Base-by-base conservation (phyloP, 1,140 invertebrate genomes). In the Drosophila sp. region DNA sequence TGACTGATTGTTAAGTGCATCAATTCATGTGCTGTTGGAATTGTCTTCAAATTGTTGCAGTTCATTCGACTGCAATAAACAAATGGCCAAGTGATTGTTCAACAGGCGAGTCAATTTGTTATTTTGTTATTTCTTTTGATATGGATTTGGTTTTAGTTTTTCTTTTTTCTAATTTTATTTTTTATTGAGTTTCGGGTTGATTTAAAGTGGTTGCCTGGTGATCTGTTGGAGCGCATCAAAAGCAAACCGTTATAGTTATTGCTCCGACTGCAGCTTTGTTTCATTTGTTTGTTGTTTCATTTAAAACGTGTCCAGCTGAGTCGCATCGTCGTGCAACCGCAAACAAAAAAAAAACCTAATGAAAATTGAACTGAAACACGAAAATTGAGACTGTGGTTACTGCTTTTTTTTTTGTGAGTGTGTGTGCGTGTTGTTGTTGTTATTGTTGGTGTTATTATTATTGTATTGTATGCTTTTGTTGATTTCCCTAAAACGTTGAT, bases 401-500 rank as follows among this genome's bases (percentile, higher is more conserved):
- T 43, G 27, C n/a, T 62, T 76, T 71, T 84, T 58, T 66, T 58
- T 46, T 51, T 62, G 51, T 80, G 46, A 78, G 50, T 21, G 21
- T 21, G 21, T 21, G 4, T 21, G n/a, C n/a, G n/a, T n/a, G n/a
- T n/a, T 21, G 21, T 21, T 21, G 4, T 63, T 56, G 13, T 62
- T 64, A 27, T 46, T 56, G n/a, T n/a, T n/a, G n/a, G n/a, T 21
- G 21, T 21, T 21, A 21, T 63, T 56, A 18, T 62, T 64, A 27
- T 46, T 56, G 67, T 64, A 27, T 46, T 56, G 67, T 54, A 54
- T 51, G 69, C 29, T 73, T 73, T 69, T 59, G 54, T 86, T 87
- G 82, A 86, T 86, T 86, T 84, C 77, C 83, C 82, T 81, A 82
- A 86, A 86, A 87, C 71, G 79, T 86, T 86, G 82, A 86, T 86